Conservation (phyloP, 2,113 vertebrate species). For the Tiliqua scincoides region DNA sequence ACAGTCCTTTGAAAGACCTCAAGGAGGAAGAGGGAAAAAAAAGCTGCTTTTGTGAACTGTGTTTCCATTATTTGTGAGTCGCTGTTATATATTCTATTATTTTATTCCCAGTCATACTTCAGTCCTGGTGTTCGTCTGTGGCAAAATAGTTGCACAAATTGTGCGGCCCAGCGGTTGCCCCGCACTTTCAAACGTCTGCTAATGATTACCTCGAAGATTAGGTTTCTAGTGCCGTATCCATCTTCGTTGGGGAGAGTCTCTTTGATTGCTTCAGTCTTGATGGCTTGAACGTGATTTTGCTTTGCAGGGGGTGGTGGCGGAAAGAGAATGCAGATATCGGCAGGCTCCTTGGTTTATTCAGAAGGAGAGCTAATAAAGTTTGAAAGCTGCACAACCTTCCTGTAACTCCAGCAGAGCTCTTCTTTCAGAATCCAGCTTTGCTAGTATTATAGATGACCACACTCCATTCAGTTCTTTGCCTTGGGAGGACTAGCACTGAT, state of each 20-base stretch:
- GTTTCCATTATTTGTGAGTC: not conserved
- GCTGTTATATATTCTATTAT: constrained; percentile 21
- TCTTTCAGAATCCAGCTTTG: not conserved
- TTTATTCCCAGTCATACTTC: constrained; percentile 46
- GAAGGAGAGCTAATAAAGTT: not conserved
- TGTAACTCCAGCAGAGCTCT: constrained; percentile 5
- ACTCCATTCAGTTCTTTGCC: no score
- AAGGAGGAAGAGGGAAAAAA: no score
- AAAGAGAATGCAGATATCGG: constrained; percentile 17
- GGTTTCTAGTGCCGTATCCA: constrained; percentile 29
- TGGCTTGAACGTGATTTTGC: constrained; percentile 20
- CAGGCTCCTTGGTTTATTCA: constrained; percentile 1
- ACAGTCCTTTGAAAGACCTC: not conserved
- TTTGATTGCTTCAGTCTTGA: constrained; percentile 33
- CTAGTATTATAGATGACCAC: no score
- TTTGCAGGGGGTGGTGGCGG: constrained; percentile 33
- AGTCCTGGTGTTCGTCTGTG: constrained; percentile 14
- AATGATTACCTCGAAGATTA: constrained; percentile 53
- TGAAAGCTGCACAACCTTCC: not conserved
- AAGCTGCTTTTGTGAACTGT: constrained; percentile 26
- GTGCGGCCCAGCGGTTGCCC: constrained; percentile 21
- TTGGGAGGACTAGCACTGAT: no score
- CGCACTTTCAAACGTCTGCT: constrained; percentile 23
- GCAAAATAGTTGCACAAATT: constrained; percentile 25
- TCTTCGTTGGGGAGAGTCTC: constrained; percentile 30